phyloP scores from a whole-genome alignment of 2,113 vertebrate genomes.

The Turnix velox region DNA sequence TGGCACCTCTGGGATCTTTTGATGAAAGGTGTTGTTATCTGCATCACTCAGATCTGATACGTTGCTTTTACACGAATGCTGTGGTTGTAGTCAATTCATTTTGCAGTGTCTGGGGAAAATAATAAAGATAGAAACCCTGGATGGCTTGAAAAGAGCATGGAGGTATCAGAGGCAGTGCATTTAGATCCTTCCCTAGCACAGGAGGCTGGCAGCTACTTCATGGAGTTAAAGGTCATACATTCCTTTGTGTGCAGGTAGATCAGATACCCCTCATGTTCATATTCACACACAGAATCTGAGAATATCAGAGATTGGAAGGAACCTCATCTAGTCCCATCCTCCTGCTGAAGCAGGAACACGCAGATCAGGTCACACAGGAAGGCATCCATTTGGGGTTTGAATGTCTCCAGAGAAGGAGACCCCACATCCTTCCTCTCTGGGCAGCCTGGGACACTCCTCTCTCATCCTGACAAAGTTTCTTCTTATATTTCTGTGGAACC shows the following conservation, averaged over 20 bases:
- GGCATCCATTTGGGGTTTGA: too few relatives aligned
- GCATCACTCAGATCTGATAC: not conserved
- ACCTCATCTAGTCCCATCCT: too few relatives aligned
- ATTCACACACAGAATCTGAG: not conserved
- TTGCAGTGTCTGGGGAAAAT: not conserved
- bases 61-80: not conserved
- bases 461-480: too few relatives aligned
- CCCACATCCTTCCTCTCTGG: too few relatives aligned
- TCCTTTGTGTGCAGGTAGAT: not conserved
- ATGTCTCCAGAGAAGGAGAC: too few relatives aligned
- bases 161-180: not conserved
- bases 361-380: too few relatives aligned
- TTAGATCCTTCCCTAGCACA: not conserved
- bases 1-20: not conserved
- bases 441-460: too few relatives aligned
- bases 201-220: not conserved
- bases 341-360: too few relatives aligned
- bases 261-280: not conserved
- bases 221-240: not conserved
- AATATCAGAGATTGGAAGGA: too few relatives aligned
- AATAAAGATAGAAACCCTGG: not conserved
- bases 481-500: too few relatives aligned
- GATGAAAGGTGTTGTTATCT: conserved; percentile 21
- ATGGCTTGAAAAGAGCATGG: not conserved
- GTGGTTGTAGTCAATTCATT: conserved; percentile 13